Base-by-base conservation (phyloP, 2,888 invertebrate species). In the Troides oblongomaculatus region DNA sequence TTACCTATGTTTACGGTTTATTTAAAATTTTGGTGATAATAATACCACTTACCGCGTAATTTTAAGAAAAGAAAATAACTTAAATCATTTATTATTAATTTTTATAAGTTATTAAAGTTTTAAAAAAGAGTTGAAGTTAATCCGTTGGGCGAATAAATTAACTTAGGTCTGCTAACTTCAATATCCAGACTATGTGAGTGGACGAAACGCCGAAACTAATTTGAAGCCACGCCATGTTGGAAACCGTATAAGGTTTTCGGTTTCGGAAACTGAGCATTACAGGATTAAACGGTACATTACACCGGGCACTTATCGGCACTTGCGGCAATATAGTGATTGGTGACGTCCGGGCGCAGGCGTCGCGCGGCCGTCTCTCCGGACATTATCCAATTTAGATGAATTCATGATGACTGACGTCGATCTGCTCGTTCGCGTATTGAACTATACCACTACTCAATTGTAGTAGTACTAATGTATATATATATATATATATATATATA, bases 381-480 rank as follows among this genome's bases (percentile, higher is more conserved):
- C 75, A 88, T 89, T 87, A 89, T 89, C 81, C 88, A 88, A 88
- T 89, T 86, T 78, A 77, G 78, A 74, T 76, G 75, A 76, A 74
- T 76, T 75, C 73, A 74, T 71, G 72, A 72, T 71, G 71, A 73
- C 73, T 74, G 73, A 74, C 76, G 74, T 72, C 74, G 78, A 79
- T 78, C 74, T 72, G 59, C 62, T 70, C 25, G 57, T 64, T 53
- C 63, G 58, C 57, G 21, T 64, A 67, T 70, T 60, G 60, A 58
- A 53, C 56, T 30, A 62, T 50, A 39, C 25, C 1, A 58, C 12
- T 23, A 58, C 25, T 59, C n/a, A 5, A 56, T 18, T 64, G 56
- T 21, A 21, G 21, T 21, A 21, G 12, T 60, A 60, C 60, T 53
- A 50, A 63, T 46, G n/a, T 30, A 43, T 23, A 30, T 21, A 21